A percentile compares a stretch with the other conserved stretches of the same genome.
Conservation (phyloP, 1,140 invertebrate species). For the Rhyzopertha dominica region DNA sequence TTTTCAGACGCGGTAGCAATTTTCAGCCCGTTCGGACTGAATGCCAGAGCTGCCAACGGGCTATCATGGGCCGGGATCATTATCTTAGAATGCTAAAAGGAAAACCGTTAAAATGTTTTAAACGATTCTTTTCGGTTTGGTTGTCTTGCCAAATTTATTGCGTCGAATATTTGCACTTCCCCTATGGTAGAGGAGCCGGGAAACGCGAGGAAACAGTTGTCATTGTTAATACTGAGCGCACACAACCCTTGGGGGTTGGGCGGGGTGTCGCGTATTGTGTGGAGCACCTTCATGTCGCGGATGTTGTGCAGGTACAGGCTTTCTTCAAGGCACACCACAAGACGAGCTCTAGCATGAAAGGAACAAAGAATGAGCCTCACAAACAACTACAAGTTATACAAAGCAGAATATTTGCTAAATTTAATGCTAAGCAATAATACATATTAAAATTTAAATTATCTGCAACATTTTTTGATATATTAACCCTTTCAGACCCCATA, state of each 20-base stretch:
- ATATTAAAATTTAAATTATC: too few relatives aligned
- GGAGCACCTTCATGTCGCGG: conserved; percentile 96
- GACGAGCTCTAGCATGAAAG: conserved; percentile 61
- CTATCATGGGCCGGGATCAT: conserved; percentile 97
- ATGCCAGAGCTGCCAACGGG: conserved; percentile 90
- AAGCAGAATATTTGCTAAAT: too few relatives aligned
- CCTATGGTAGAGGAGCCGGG: conserved; percentile 90
- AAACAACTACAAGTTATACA: too few relatives aligned
- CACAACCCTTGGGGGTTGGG: conserved; percentile 90
- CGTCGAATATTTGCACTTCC: conserved; percentile 98
- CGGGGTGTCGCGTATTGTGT: conserved; percentile 97
- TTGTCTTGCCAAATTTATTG: conserved; percentile 78
- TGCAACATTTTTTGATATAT: too few relatives aligned
- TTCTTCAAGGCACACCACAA: conserved; percentile 97
- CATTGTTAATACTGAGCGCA: conserved; percentile 81
- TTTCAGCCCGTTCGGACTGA: conserved; percentile 81
- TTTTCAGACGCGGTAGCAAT: conserved; percentile 94
- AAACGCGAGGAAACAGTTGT: conserved; percentile 94
- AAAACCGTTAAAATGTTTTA: conserved; percentile 12
- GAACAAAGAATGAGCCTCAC: too few relatives aligned
- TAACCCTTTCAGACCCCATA: too few relatives aligned
- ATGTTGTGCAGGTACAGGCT: conserved; percentile 99
- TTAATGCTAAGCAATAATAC: too few relatives aligned
- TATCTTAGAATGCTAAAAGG: conserved; percentile 81
- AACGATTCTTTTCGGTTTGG: conserved; percentile 2